Percentiles rank a stretch among this genome's conserved stretches.
phyloP scores from a whole-genome alignment of 2,888 invertebrate genomes.

The Plagiodera versicolora region DNA sequence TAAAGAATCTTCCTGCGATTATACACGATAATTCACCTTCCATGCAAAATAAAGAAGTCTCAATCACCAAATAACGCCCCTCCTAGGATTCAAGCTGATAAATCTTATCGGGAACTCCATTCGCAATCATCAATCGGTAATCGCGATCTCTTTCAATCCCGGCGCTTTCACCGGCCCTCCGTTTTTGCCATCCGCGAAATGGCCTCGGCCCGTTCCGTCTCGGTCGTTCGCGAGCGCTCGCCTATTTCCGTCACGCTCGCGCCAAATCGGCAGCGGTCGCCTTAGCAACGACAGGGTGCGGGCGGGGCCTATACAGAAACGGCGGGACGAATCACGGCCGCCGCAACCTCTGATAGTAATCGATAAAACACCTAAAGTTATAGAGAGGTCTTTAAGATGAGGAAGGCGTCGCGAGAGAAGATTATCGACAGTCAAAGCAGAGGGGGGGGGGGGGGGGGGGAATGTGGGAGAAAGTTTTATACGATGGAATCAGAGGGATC shows the following conservation, averaged over 20 bases:
- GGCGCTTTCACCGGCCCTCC: slow-evolving; percentile 32
- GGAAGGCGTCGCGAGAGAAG: slow-evolving; percentile 19
- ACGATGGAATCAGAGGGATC: slow-evolving; percentile 15
- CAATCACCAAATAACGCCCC: no score
- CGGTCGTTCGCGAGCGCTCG: slow-evolving; percentile 33
- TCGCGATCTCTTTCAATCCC: slow-evolving; percentile 24
- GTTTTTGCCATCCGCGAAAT: slow-evolving; percentile 42
- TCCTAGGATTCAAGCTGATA: no score
- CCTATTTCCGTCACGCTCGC: slow-evolving; percentile 36
- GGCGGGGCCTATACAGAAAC: slow-evolving; percentile 49
- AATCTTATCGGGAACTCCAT: slow-evolving; percentile 23
- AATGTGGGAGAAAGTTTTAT: slow-evolving; percentile 18
- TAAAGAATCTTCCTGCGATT: no score
- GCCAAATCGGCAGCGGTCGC: slow-evolving; percentile 50
- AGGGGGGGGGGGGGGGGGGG: slow-evolving; percentile 11
- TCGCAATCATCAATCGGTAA: slow-evolving; percentile 29
- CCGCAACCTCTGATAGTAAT: slow-evolving; percentile 55
- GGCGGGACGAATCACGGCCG: slow-evolving; percentile 55
- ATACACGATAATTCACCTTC: no score
- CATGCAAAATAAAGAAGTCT: no score
- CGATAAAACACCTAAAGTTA: slow-evolving; percentile 50
- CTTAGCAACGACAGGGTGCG: slow-evolving; percentile 51
- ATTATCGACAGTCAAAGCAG: slow-evolving; percentile 20
- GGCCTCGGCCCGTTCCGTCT: slow-evolving; percentile 39
- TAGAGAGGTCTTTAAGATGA: slow-evolving; percentile 28